Evolutionary conservation across 2,888 invertebrate species (phyloP).

Genomic region (Drosophila gaucha): DNA sequence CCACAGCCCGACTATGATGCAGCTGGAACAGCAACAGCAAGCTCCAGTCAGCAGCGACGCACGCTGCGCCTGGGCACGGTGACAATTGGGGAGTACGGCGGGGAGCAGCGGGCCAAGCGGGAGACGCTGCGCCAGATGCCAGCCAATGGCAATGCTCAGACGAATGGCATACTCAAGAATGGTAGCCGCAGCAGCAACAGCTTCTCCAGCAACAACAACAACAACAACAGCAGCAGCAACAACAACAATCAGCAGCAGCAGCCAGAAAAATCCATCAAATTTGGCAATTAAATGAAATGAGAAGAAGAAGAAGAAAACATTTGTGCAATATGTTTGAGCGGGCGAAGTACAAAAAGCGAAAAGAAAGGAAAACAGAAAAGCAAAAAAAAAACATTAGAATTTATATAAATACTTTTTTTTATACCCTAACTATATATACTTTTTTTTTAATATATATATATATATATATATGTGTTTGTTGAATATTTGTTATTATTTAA

Average conservation of each 20-base stretch:
- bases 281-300: conserved; percentile 77
- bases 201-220: conserved; percentile 41
- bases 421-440: conserved; percentile 11
- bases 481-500: conserved; percentile 69
- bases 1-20: conserved; percentile 80
- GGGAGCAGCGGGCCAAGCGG: conserved; percentile 81
- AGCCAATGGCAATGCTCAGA: conserved; percentile 46
- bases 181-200: conserved; percentile 54
- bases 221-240: conserved; percentile 50
- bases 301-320: conserved; percentile 21
- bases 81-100: conserved; percentile 90
- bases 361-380: conserved; percentile 1
- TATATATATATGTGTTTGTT: conserved; percentile 51
- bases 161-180: conserved; percentile 46
- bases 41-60: conserved; percentile 81
- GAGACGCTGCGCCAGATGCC: conserved; percentile 66
- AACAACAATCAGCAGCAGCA: conserved; percentile 30
- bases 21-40: conserved; percentile 28
- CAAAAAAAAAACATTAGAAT: background rate
- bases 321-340: conserved; percentile 52
- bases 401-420: conserved; percentile 26
- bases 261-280: conserved; percentile 82
- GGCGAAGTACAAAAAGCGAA: conserved; percentile 37
- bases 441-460: no score
- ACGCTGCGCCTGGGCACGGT: conserved; percentile 88